Evolutionary conservation across 2,888 invertebrate species (phyloP).

Genomic region (Mesochorus sp.): DNA sequence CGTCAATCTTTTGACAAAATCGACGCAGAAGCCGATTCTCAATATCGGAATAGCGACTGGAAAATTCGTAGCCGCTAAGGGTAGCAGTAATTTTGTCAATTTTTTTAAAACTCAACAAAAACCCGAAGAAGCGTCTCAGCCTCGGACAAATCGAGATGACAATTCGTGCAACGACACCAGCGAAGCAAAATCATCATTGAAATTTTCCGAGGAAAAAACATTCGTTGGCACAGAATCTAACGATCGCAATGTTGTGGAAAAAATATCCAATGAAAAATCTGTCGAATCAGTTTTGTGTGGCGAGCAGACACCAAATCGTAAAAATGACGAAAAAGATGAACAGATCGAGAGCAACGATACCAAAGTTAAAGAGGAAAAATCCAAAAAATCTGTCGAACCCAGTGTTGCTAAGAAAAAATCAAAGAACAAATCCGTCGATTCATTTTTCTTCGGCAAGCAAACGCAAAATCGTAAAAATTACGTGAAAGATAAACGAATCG

Average conservation of each 20-base stretch:
- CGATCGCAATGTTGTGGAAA: too few relatives aligned
- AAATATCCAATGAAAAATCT: too few relatives aligned
- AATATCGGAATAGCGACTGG: conserved; percentile 83
- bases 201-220: too few relatives aligned
- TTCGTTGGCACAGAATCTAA: too few relatives aligned
- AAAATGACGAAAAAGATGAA: neutral
- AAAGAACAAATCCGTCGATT: neutral
- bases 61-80: conserved; percentile 79
- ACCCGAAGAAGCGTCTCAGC: conserved; percentile 62
- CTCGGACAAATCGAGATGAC: neutral
- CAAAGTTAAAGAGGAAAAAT: neutral
- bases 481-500: too few relatives aligned
- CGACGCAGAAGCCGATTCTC: conserved; percentile 82
- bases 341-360: neutral
- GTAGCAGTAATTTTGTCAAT: conserved; percentile 74
- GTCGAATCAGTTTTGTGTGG: too few relatives aligned
- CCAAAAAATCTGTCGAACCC: conserved; percentile 1
- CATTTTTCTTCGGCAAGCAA: conserved; percentile 46
- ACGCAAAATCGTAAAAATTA: conserved; percentile 1
- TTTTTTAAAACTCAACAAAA: conserved; percentile 75
- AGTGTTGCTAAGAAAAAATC: too few relatives aligned
- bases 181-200: neutral
- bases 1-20: conserved; percentile 87
- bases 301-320: neutral
- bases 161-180: neutral